These are phyloP conservation scores for Clarias fuscus DNA, from an alignment of 2,797 vertebrate genomes.

Conservation along the genomic window DNA sequence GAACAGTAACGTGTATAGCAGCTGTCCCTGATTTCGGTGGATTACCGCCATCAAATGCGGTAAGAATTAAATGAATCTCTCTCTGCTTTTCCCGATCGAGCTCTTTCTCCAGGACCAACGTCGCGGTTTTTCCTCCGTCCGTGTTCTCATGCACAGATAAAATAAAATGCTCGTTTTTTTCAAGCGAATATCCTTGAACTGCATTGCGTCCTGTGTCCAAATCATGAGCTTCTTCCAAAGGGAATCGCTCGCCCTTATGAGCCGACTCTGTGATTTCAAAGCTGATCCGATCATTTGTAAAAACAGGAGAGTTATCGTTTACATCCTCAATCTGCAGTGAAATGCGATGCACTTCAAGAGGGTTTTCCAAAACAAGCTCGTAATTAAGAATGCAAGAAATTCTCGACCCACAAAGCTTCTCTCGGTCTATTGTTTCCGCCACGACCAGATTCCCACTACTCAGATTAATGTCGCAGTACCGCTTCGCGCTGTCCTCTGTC, in stretches of 20 bases:
- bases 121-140: slow-evolving; percentile 36
- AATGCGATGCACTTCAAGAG: slow-evolving; percentile 70
- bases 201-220: background rate
- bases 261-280: slow-evolving; percentile 66
- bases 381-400: slow-evolving; percentile 70
- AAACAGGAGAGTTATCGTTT: slow-evolving; percentile 73
- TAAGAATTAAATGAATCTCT: slow-evolving; percentile 62
- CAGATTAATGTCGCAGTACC: slow-evolving; percentile 70
- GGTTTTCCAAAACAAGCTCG: slow-evolving; percentile 74
- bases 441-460: slow-evolving; percentile 65
- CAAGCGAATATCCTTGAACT: too few relatives aligned
- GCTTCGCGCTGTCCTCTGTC: slow-evolving; percentile 62
- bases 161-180: too few relatives aligned
- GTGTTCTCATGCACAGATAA: slow-evolving; percentile 24
- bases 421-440: slow-evolving; percentile 70
- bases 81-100: slow-evolving; percentile 47
- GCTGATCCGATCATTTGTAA: slow-evolving; percentile 58
- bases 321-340: slow-evolving; percentile 69
- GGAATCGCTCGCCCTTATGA: slow-evolving; percentile 59
- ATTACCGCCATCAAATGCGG: slow-evolving; percentile 61
- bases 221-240: slow-evolving; percentile 67
- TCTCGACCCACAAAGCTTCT: slow-evolving; percentile 66
- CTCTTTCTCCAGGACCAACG: slow-evolving; percentile 63
- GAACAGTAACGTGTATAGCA: too few relatives aligned
- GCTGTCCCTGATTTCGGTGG: too few relatives aligned